phyloP scores from a whole-genome alignment of 2,113 vertebrate species.

The Oreochromis niloticus region DNA sequence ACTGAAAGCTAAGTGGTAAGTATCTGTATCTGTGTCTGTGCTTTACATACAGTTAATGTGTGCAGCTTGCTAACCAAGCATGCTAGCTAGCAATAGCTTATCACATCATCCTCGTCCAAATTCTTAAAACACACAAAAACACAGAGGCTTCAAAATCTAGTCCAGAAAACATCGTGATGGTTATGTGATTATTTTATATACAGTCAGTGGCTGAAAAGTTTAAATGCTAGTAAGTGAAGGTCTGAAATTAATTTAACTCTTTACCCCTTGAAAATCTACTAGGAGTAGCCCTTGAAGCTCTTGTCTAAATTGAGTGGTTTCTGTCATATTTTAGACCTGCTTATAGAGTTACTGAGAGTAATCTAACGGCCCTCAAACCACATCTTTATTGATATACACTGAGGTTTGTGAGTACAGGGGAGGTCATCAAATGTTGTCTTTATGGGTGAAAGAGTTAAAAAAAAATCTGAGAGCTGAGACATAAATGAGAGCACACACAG shows the following conservation, averaged over 20 bases:
- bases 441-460: background rate
- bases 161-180: background rate
- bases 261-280: background rate
- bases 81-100: background rate
- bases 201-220: background rate
- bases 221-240: background rate
- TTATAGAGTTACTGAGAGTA: background rate
- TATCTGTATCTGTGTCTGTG: background rate
- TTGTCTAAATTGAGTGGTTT: background rate
- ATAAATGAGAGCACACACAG: background rate
- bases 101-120: rapidly evolving
- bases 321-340: background rate
- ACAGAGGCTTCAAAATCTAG: background rate
- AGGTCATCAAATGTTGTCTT: background rate
- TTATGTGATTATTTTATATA: background rate
- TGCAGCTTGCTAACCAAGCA: background rate
- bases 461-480: background rate
- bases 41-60: background rate
- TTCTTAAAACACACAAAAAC: background rate
- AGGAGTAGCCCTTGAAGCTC: background rate
- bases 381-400: background rate
- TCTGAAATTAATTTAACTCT: background rate
- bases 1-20: background rate
- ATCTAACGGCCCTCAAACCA: background rate
- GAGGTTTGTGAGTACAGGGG: background rate